A percentile compares a stretch with the other conserved stretches of the same genome.
phyloP scores from a whole-genome alignment of 2,888 invertebrate genomes.

The Creontiades dilutus region DNA sequence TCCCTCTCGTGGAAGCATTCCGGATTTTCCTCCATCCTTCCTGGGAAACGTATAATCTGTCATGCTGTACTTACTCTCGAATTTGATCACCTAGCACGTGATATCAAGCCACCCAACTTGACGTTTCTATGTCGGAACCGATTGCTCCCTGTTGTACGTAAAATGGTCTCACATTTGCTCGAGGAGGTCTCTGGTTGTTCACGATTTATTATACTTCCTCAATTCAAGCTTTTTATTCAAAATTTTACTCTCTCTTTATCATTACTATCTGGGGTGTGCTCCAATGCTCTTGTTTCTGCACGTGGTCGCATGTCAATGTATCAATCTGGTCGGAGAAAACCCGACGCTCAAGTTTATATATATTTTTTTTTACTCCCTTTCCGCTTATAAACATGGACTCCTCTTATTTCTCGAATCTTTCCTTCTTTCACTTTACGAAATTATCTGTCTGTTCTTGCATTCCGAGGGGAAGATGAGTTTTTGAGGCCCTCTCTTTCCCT shows the following conservation, averaged over 20 bases:
- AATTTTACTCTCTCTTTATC: neutral
- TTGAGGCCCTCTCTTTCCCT: neutral
- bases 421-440: neutral
- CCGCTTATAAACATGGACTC: neutral
- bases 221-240: neutral
- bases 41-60: too few species aligned
- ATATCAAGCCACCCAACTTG: too few species aligned
- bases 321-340: neutral
- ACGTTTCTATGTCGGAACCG: too few species aligned
- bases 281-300: neutral
- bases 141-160: too few species aligned
- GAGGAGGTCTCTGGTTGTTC: too few species aligned
- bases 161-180: too few species aligned
- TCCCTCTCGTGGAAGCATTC: too few species aligned
- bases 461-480: conserved; percentile 1
- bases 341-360: too few species aligned
- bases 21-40: too few species aligned
- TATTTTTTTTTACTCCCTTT: neutral
- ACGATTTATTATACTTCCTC: too few species aligned
- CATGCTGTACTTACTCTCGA: too few species aligned
- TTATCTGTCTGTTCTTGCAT: conserved; percentile 8
- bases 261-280: neutral
- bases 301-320: conserved; percentile 19
- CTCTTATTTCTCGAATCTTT: conserved; percentile 12
- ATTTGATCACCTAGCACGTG: too few species aligned